A percentile compares a stretch with the other conserved stretches of the same genome.
These are phyloP conservation scores for Metopia argyrocephala DNA, from an alignment of 2,888 invertebrate species.

Conservation along the genomic window DNA sequence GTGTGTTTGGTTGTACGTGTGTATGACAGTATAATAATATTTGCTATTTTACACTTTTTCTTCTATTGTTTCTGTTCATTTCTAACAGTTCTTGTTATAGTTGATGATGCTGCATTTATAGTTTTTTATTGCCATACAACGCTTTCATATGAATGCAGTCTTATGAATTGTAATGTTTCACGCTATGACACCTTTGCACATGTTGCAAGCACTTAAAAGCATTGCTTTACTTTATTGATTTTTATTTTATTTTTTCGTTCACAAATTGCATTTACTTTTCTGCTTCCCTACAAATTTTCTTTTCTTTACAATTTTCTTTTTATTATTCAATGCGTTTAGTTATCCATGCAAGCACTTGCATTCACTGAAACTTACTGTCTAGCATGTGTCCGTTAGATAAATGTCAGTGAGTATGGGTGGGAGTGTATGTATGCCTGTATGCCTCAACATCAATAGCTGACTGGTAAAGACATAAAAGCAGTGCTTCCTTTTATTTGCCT, in stretches of 20 bases:
- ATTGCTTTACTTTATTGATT: conserved; percentile 51
- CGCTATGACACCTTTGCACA: conserved; percentile 59
- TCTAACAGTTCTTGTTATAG: conserved; percentile 26
- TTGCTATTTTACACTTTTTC: conserved; percentile 31
- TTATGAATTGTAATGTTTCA: conserved; percentile 59
- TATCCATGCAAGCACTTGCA: background rate
- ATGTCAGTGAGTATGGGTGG: background rate
- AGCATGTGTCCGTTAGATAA: conserved; percentile 26
- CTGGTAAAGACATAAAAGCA: background rate
- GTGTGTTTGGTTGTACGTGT: background rate
- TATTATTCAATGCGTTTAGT: conserved; percentile 1
- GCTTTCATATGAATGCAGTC: conserved; percentile 27
- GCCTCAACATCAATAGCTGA: background rate
- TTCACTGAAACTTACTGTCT: background rate
- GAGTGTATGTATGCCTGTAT: background rate
- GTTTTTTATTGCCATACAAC: conserved; percentile 25
- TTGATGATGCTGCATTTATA: conserved; percentile 15
- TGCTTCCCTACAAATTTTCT: too few species aligned
- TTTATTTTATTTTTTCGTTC: too few species aligned
- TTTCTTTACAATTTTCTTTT: background rate
- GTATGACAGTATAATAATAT: background rate
- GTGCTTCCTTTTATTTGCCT: conserved; percentile 1
- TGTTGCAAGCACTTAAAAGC: conserved; percentile 56
- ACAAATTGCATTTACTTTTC: conserved; percentile 45
- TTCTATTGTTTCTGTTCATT: conserved; percentile 15